Base-by-base conservation (phyloP, 2,888 invertebrate genomes). In the Meteorus colon region DNA sequence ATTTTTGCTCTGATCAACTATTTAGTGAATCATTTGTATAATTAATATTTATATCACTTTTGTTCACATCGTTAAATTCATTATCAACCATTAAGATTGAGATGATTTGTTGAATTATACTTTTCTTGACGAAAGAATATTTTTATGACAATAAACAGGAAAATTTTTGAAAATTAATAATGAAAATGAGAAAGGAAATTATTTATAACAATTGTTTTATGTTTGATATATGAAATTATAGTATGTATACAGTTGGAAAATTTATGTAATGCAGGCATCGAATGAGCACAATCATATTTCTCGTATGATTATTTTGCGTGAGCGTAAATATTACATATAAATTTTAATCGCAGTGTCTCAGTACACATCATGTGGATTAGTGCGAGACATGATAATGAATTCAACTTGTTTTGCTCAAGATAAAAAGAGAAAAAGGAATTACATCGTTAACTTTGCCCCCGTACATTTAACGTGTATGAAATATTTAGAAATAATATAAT, bases 331-430 rank as follows among this genome's bases (percentile, higher is more conserved):
- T 55, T 31, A 70, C 55, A 59, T 19, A 34, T n/a, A 34, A 62
- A 29, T 8, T 19, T 31, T 19, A 10, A 55, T 55, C 19, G 55
- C 4, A 4, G 45, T 45, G 63, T 48, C 29, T 62, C 55, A 16
- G 66, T 41, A 60, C 37, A 78, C 79, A 74, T 78, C 79, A 82
- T 79, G 80, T 79, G 79, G 79, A 80, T 80, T 79, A 80, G 75
- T 71, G 66, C 72, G 66, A 63, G 70, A 70, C 66, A 55, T 72
- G 83, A 85, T 84, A 83, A 82, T 79, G 79, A 81, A 81, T 82
- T 81, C 75, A 66, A 19, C 77, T 77, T 82, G 80, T 80, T 83
- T 82, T 76, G 79, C 68, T 66, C 77, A 41, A 77, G 86, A 86
- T 86, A 82, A 81, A 72, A 71, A 79, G 62, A 76, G 29, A n/a